phyloP scores from a whole-genome alignment of 2,113 vertebrate genomes.

The Anser brachyrhynchus region DNA sequence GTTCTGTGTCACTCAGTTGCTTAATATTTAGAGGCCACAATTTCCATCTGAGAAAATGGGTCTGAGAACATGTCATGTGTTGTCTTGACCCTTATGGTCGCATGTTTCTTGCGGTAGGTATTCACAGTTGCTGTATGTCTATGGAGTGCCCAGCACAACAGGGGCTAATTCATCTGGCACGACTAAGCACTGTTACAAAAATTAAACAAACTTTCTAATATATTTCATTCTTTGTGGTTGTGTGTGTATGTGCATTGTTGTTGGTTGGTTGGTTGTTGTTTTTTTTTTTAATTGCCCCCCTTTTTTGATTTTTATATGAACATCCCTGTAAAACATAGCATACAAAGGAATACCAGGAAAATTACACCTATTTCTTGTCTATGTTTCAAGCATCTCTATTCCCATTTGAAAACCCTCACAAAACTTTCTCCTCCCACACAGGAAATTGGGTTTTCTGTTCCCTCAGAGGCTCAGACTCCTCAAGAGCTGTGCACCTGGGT shows the following conservation, averaged over 20 bases:
- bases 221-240: background rate
- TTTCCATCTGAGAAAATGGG: background rate
- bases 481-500: slow-evolving; percentile 49
- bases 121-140: background rate
- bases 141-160: background rate
- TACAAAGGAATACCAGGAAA: background rate
- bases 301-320: background rate
- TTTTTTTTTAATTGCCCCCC: background rate
- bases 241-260: no score
- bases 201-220: background rate
- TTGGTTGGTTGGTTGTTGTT: background rate
- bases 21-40: background rate
- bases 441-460: slow-evolving; percentile 42
- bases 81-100: background rate
- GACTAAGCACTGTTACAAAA: background rate
- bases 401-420: background rate
- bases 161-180: background rate
- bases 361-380: background rate
- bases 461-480: slow-evolving; percentile 24
- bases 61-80: fast-evolving
- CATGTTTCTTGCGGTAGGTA: fast-evolving
- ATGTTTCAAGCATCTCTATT: background rate
- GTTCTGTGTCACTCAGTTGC: background rate
- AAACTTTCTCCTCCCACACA: slow-evolving; percentile 42
- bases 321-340: background rate